Percentiles rank a stretch among this genome's conserved stretches.
phyloP scores from a whole-genome alignment of 2,113 vertebrate genomes.

The Calidris pygmaea region DNA sequence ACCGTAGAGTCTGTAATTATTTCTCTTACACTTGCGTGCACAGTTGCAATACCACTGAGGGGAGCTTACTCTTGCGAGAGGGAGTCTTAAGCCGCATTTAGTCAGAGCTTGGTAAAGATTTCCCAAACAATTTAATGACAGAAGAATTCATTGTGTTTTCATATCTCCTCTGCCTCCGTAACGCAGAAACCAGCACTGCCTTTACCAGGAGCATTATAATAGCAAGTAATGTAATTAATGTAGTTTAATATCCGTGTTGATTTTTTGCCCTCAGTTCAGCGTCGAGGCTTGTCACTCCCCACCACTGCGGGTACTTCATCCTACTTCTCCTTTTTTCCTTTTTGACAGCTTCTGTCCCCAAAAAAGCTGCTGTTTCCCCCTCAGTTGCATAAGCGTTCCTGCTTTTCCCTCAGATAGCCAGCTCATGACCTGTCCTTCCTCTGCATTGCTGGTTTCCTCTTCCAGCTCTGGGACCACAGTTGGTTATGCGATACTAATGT shows the following conservation, averaged over 20 bases:
- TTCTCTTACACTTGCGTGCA: conserved; percentile 19
- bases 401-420: background rate
- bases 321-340: background rate
- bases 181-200: background rate
- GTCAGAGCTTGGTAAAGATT: conserved; percentile 6
- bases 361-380: background rate
- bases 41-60: background rate
- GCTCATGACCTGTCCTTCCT: conserved; percentile 13
- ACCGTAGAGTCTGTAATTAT: background rate
- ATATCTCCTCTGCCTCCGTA: background rate
- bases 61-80: background rate
- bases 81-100: background rate
- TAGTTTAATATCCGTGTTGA: background rate
- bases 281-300: fast-evolving
- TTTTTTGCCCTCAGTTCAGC: background rate
- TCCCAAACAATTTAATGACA: background rate
- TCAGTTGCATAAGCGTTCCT: background rate
- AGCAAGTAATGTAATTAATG: background rate
- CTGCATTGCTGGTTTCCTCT: conserved; percentile 1
- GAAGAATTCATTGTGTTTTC: conserved; percentile 30
- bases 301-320: background rate
- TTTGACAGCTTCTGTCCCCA: background rate
- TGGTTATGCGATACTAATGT: background rate
- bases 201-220: background rate
- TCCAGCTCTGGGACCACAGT: background rate